Evolutionary conservation across 2,113 vertebrate species (phyloP).

Genomic region (Chaetodon auriga): DNA sequence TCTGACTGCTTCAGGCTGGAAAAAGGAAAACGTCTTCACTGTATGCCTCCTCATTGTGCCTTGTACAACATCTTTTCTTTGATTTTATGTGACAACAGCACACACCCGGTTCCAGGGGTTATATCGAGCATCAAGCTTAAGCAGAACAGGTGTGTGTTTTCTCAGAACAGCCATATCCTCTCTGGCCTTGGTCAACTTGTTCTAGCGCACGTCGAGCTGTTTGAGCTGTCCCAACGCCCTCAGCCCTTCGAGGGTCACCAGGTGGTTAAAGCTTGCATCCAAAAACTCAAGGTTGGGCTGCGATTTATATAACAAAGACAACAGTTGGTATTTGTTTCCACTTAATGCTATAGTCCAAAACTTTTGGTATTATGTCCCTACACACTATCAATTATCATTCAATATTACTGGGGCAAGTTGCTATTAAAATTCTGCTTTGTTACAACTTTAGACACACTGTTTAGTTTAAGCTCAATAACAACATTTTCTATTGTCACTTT

Average conservation of each 20-base stretch:
- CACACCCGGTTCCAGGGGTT: conserved; percentile 86
- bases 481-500: conserved; percentile 35
- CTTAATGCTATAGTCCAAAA: background rate
- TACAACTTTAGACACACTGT: background rate
- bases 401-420: background rate
- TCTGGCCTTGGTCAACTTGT: conserved; percentile 83
- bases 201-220: conserved; percentile 89
- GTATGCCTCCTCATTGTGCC: background rate
- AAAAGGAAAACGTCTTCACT: conserved; percentile 35
- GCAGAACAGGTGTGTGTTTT: conserved; percentile 81
- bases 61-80: background rate
- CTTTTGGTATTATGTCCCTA: background rate
- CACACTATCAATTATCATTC: background rate
- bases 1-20: conserved; percentile 82
- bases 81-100: conserved; percentile 2
- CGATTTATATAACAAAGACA: conserved; percentile 9
- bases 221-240: conserved; percentile 82
- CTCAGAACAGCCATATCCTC: conserved; percentile 82
- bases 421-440: background rate
- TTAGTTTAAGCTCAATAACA: background rate
- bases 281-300: conserved; percentile 88
- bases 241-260: conserved; percentile 85
- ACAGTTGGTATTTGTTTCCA: background rate
- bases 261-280: conserved; percentile 86
- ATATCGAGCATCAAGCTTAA: conserved; percentile 83